phyloP scores from a whole-genome alignment of 2,888 invertebrate genomes.

The Oeneis ivallda region DNA sequence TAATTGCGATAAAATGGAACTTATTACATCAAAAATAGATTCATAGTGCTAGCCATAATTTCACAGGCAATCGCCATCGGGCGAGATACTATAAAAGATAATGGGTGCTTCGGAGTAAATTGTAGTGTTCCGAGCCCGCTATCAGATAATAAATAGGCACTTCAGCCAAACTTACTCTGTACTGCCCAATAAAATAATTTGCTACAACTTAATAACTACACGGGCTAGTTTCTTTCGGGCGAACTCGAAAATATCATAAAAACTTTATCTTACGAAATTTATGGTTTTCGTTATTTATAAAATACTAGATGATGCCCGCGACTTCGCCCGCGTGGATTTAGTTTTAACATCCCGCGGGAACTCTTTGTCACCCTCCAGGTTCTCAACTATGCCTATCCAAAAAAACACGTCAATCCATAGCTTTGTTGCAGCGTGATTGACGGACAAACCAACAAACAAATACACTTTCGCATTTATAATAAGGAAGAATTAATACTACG shows the following conservation, averaged over 20 bases:
- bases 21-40: slow-evolving; percentile 17
- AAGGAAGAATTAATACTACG: too few relatives aligned
- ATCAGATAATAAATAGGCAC: slow-evolving; percentile 26
- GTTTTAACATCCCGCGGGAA: too few relatives aligned
- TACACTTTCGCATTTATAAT: too few relatives aligned
- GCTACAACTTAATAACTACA: slow-evolving; percentile 11
- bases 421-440: too few relatives aligned
- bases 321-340: too few relatives aligned
- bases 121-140: slow-evolving; percentile 23
- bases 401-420: too few relatives aligned
- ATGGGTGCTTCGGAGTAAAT: slow-evolving; percentile 25
- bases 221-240: background rate
- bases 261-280: too few relatives aligned
- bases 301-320: too few relatives aligned
- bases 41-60: slow-evolving; percentile 6
- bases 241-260: background rate
- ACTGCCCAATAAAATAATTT: slow-evolving; percentile 7
- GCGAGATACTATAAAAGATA: slow-evolving; percentile 19
- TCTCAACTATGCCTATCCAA: too few relatives aligned
- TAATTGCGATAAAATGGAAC: background rate
- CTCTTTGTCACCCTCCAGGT: too few relatives aligned
- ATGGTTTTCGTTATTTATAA: too few relatives aligned
- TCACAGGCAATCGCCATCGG: slow-evolving; percentile 18
- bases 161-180: slow-evolving; percentile 16
- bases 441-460: too few relatives aligned